Conservation (phyloP, 1,140 invertebrate genomes). For the Andricus grossulariae region DNA sequence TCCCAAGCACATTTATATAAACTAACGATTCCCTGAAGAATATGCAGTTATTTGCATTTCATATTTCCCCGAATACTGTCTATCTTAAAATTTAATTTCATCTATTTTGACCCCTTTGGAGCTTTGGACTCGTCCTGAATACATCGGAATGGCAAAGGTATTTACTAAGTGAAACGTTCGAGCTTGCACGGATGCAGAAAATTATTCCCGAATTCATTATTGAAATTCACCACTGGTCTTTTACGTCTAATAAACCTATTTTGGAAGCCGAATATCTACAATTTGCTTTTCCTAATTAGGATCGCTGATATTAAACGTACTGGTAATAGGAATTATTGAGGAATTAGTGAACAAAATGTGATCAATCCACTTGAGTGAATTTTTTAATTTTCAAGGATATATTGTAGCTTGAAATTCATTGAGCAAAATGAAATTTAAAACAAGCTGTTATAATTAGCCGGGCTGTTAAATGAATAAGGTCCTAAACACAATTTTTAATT, state of each 20-base stretch:
- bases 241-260: background rate
- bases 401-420: too few relatives aligned
- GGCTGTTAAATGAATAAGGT: too few relatives aligned
- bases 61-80: background rate
- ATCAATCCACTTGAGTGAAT: too few relatives aligned
- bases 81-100: constrained; percentile 1
- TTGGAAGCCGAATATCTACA: background rate
- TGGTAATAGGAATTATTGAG: background rate
- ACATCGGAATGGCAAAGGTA: constrained; percentile 26
- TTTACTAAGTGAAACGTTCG: constrained; percentile 20
- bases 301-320: background rate
- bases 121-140: background rate
- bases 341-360: too few relatives aligned
- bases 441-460: too few relatives aligned
- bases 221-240: constrained; percentile 18
- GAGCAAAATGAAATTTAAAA: too few relatives aligned
- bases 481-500: too few relatives aligned
- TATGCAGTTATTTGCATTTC: background rate
- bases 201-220: constrained; percentile 21
- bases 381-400: too few relatives aligned
- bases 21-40: background rate
- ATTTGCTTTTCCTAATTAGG: background rate
- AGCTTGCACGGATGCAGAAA: constrained; percentile 14
- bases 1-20: background rate
- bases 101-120: constrained; percentile 8